Conservation (phyloP, 2,888 invertebrate species). For the Temnothorax ravouxi region DNA sequence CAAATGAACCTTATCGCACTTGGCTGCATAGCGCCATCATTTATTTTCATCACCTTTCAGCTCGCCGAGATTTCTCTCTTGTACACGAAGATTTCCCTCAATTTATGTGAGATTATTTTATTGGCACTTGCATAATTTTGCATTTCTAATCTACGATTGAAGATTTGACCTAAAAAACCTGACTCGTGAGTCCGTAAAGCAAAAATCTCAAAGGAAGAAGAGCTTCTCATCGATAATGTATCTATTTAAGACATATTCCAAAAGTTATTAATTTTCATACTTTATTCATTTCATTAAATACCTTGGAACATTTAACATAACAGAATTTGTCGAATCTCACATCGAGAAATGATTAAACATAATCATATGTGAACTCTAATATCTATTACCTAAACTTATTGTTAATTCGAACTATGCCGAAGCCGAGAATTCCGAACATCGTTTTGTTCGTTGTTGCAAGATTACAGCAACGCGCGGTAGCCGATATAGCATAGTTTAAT, state of each 20-base stretch:
- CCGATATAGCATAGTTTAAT: constrained; percentile 14
- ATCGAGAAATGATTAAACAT: neutral
- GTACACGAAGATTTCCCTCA: neutral
- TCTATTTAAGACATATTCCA: neutral
- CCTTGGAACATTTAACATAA: neutral
- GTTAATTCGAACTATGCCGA: neutral
- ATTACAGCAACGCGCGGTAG: constrained; percentile 12
- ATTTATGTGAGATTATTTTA: constrained; percentile 17
- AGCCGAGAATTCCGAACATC: neutral
- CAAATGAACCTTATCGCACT: constrained; percentile 5
- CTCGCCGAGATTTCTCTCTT: neutral
- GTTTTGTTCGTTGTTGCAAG: constrained; percentile 28
- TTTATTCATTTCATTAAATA: neutral
- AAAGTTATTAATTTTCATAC: neutral
- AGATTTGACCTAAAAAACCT: neutral
- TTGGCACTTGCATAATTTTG: constrained; percentile 1
- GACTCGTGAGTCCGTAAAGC: neutral
- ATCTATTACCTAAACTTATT: neutral
- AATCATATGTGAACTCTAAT: neutral
- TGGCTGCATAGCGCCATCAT: neutral
- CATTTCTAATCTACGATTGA: neutral
- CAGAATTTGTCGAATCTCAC: neutral
- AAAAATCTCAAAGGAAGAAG: neutral
- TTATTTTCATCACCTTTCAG: constrained; percentile 9
- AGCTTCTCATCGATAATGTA: neutral